Evolutionary conservation across 2,797 vertebrate genomes (phyloP).

Genomic region (Orestias chungarensis): DNA sequence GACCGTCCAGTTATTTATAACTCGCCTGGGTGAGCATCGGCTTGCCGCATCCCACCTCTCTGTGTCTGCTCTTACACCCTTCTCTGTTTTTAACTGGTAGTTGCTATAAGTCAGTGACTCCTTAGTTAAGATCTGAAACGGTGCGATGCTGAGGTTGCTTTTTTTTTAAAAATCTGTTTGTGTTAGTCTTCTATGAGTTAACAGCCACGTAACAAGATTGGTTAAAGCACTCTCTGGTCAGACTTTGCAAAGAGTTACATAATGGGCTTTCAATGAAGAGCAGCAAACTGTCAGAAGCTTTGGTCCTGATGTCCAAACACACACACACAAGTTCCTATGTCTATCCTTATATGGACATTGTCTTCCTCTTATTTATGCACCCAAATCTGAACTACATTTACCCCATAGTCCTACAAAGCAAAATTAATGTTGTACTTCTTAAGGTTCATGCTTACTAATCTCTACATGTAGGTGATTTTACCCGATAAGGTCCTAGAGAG

Average conservation of each 20-base stretch:
- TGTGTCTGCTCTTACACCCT: constrained; percentile 54
- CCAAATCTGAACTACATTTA: neutral
- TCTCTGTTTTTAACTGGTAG: constrained; percentile 19
- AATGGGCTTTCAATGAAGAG: constrained; percentile 55
- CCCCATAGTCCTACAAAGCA: neutral
- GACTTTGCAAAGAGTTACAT: constrained; percentile 73
- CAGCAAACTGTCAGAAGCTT: constrained; percentile 56
- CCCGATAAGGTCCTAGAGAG: neutral
- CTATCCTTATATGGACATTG: constrained; percentile 1
- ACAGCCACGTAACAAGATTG: constrained; percentile 61
- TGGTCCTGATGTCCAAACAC: constrained; percentile 40
- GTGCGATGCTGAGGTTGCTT: neutral
- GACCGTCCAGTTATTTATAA: constrained; percentile 75
- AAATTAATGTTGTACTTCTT: neutral
- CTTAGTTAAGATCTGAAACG: neutral
- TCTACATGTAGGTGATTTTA: neutral
- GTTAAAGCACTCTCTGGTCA: constrained; percentile 45
- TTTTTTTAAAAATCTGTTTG: constrained; percentile 11
- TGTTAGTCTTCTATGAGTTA: constrained; percentile 23
- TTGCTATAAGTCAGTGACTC: constrained; percentile 1
- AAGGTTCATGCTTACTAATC: neutral
- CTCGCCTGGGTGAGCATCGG: constrained; percentile 60
- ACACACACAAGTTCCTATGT: constrained; percentile 1
- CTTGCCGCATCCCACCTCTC: constrained; percentile 53
- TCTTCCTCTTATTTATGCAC: neutral